A percentile compares a stretch with the other conserved stretches of the same genome.
phyloP scores from a whole-genome alignment of 2,113 vertebrate species.

The Ctenomys sociabilis region DNA sequence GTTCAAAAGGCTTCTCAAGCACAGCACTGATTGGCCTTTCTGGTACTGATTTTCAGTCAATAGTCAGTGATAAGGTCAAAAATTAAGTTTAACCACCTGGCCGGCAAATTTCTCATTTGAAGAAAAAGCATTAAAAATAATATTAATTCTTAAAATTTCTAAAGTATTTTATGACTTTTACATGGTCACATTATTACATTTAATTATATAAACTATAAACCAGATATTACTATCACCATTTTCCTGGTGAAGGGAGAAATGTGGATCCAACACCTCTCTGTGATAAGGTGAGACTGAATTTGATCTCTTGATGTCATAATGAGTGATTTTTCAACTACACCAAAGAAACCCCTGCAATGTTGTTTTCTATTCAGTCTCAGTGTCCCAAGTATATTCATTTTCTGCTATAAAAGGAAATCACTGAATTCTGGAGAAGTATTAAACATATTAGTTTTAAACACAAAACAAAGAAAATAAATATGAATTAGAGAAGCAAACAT shows the following conservation, averaged over 20 bases:
- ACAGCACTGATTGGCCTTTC: not conserved
- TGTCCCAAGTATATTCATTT: not conserved
- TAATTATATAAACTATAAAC: not conserved
- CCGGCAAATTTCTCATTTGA: not conserved
- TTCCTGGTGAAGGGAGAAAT: not conserved
- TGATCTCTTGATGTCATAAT: not conserved
- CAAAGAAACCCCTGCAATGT: not conserved
- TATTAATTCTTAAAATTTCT: not conserved
- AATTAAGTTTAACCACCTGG: not conserved
- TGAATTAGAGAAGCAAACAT: not conserved
- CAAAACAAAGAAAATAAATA: not conserved
- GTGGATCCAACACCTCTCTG: not conserved
- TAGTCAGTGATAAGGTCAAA: not conserved
- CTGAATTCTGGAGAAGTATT: not conserved
- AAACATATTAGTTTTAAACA: not conserved
- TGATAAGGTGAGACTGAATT: not conserved
- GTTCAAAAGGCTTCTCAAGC: not conserved
- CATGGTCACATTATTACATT: not conserved
- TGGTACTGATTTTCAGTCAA: not conserved
- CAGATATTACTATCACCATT: not conserved
- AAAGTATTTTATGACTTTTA: not conserved
- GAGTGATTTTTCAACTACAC: not conserved
- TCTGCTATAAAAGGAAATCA: not conserved
- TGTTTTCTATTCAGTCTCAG: not conserved
- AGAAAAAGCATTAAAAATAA: not conserved